Percentiles rank a stretch among this genome's conserved stretches.
phyloP scores from a whole-genome alignment of 1,140 invertebrate genomes.

The Leptestheria dahalacensis region DNA sequence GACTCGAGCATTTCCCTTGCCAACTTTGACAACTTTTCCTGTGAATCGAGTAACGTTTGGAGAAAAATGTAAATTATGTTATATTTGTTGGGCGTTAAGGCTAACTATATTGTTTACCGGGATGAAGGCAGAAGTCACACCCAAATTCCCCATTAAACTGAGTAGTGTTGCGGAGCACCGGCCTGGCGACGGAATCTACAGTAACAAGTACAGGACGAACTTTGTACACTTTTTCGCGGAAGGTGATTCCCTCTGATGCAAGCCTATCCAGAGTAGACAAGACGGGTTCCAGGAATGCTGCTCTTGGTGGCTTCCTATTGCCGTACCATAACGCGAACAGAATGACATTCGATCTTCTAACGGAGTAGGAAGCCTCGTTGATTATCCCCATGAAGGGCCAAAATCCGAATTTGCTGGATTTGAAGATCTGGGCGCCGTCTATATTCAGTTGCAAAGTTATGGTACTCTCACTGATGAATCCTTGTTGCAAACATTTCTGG shows the following conservation, averaged over 20 bases:
- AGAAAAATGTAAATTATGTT: neutral
- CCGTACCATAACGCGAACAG: slow-evolving; percentile 1
- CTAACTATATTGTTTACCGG: neutral
- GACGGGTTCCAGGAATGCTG: neutral
- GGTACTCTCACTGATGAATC: neutral
- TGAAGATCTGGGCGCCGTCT: neutral
- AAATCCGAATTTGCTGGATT: neutral
- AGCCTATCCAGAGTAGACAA: neutral
- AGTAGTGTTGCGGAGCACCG: neutral
- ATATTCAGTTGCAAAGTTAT: neutral
- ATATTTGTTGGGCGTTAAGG: neutral
- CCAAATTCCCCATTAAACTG: neutral
- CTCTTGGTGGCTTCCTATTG: neutral
- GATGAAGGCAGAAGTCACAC: slow-evolving; percentile 1
- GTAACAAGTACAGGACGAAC: neutral
- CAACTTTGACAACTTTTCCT: neutral
- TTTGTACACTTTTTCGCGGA: neutral
- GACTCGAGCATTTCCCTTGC: neutral
- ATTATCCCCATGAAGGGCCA: slow-evolving; percentile 8
- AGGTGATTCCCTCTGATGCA: neutral
- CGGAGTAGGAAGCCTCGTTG: neutral
- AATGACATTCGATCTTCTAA: neutral
- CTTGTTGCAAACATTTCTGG: neutral
- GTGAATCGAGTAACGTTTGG: too few relatives aligned
- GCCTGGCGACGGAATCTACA: neutral